These are phyloP conservation scores for Blennius ocellaris DNA, from an alignment of 2,113 vertebrate genomes.

Conservation along the genomic window DNA sequence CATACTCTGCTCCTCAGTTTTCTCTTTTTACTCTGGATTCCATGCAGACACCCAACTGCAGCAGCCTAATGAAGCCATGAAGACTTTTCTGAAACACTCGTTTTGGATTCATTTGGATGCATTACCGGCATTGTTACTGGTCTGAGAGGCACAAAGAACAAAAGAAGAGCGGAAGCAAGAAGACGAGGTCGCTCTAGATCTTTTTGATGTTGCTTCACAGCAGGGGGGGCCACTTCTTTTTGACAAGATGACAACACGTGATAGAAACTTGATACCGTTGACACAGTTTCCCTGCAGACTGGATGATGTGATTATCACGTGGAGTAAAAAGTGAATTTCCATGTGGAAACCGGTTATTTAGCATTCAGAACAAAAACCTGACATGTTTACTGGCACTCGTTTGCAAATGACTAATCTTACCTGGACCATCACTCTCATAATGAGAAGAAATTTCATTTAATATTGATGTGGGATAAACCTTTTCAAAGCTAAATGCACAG, in stretches of 20 bases:
- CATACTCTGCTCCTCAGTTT: no score
- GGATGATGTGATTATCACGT: conserved; percentile 1
- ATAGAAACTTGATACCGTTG: neutral
- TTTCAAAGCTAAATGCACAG: no score
- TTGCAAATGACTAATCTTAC: no score
- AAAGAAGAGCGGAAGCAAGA: no score
- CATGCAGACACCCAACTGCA: conserved; percentile 15
- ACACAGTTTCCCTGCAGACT: neutral
- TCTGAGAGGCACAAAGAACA: conserved; percentile 9
- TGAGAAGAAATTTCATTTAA: no score
- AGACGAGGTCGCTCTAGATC: neutral
- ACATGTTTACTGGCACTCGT: no score
- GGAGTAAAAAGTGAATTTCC: neutral
- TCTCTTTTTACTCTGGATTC: no score
- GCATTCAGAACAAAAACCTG: neutral
- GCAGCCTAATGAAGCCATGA: conserved; percentile 42
- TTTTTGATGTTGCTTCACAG: conserved; percentile 11
- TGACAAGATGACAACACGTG: neutral
- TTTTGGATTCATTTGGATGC: conserved; percentile 38
- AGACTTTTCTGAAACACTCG: conserved; percentile 33
- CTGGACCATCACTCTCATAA: no score
- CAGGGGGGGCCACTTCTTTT: neutral
- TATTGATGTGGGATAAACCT: no score
- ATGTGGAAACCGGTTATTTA: neutral
- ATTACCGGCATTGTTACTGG: conserved; percentile 10